Evolutionary conservation across 2,113 vertebrate genomes (phyloP).

Genomic region (Murina feae): DNA sequence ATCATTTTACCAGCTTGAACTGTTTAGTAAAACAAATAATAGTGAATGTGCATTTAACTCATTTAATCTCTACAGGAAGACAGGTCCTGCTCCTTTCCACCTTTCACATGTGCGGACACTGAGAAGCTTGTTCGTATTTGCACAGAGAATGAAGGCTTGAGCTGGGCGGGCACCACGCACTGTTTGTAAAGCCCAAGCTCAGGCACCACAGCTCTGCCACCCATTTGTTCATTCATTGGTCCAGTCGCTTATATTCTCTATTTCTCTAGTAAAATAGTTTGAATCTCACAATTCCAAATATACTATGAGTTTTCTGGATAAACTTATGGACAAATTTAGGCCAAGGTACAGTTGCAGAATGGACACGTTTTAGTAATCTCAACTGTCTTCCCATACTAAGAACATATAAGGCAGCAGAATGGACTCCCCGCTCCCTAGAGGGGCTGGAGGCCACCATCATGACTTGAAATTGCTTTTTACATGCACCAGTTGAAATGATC

Average conservation of each 20-base stretch:
- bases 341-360: neutral
- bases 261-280: neutral
- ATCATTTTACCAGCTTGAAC: neutral
- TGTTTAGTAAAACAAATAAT: neutral
- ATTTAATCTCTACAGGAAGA: neutral
- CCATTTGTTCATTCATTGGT: neutral
- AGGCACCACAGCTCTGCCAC: neutral
- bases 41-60: neutral
- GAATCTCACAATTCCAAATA: slow-evolving; percentile 11
- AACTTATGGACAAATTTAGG: neutral
- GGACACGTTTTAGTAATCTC: neutral
- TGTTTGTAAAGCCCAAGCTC: neutral
- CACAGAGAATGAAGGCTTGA: neutral
- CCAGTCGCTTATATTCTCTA: neutral
- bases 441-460: slow-evolving; percentile 61
- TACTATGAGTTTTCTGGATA: neutral
- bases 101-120: neutral
- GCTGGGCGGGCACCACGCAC: neutral
- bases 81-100: neutral
- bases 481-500: slow-evolving; percentile 68
- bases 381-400: neutral
- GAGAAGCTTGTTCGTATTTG: neutral
- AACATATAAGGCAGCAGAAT: slow-evolving; percentile 26
- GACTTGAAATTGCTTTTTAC: slow-evolving; percentile 65
- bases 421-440: slow-evolving; percentile 21